phyloP scores from a whole-genome alignment of 2,888 invertebrate genomes.

The Scaptodrosophila latifasciaeformis region DNA sequence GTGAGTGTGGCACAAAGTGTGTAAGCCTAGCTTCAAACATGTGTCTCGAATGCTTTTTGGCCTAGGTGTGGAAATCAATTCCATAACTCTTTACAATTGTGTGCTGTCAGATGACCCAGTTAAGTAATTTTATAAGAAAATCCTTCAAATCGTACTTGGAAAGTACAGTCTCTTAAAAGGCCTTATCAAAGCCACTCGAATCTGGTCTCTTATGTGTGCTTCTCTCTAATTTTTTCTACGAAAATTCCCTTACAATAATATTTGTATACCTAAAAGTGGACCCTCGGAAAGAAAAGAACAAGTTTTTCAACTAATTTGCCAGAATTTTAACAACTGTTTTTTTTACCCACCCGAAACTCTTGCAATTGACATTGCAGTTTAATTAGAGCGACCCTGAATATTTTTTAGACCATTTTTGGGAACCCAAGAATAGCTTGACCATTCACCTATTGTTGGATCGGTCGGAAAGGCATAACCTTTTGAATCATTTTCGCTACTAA shows the following conservation, averaged over 20 bases:
- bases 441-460: slow-evolving; percentile 42
- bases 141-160: not conserved
- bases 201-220: not conserved
- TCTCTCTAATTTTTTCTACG: not conserved
- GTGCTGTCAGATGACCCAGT: slow-evolving; percentile 1
- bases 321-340: not conserved
- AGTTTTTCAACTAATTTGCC: not conserved
- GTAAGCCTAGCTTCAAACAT: not conserved
- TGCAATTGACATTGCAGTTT: slow-evolving; percentile 67
- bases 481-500: slow-evolving; percentile 54
- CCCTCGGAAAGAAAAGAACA: not conserved
- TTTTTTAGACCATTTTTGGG: slow-evolving; percentile 42
- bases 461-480: slow-evolving; percentile 53
- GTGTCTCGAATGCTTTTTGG: not conserved
- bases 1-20: not conserved
- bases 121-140: not conserved
- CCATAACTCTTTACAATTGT: too few species aligned
- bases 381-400: slow-evolving; percentile 62
- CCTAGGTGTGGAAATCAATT: not conserved
- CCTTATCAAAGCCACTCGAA: too few species aligned
- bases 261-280: too few species aligned
- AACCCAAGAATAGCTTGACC: slow-evolving; percentile 57
- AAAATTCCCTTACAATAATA: not conserved
- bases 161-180: not conserved
- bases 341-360: slow-evolving; percentile 6